Base-by-base conservation (phyloP, 2,888 invertebrate species). In the Leuctra nigra region DNA sequence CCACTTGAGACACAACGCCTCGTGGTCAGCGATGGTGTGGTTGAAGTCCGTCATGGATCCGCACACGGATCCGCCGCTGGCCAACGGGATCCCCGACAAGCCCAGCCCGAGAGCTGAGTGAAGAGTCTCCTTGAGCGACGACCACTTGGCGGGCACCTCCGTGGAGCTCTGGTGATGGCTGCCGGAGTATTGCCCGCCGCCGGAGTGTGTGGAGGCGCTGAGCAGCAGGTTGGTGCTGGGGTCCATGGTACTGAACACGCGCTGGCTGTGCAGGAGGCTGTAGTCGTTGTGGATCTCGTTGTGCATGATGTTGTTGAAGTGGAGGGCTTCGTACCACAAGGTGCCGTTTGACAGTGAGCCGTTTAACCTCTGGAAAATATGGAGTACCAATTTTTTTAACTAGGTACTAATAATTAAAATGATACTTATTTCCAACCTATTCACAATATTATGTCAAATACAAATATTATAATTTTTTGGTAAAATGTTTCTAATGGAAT, bases 1-100 rank as follows among this genome's bases (percentile, higher is more conserved):
- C 87, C 87, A 87, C 61, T 82, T 75, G 0, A 83, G 68, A 61
- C 87, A 87, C 3, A 84, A 67, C 13, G 69, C 69, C 13, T 73
- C 71, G 52, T 78, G 76, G 2, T 66, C 64, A n/a, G n/a, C n/a
- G 1, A 64, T 64, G 1, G 60, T 63, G 44, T 33, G 50, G 20
- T 76, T 65, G 55, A 71, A 83, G 48, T 68, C 61, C 0, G 48
- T 53, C 0, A 74, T 76, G 55, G 80, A 79, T 0, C 82, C 82
- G 62, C 82, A 82, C 29, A 81, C 70, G 0, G 82, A 81, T 1
- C 76, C 68, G 4, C 77, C 75, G 25, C 61, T 54, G 68, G 78
- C 74, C 4, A 77, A 65, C 69, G 68, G 66, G 35, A 74, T 71
- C 0, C 77, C 78, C 46, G 77, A 75, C 47, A 77, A 64, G 9